phyloP scores from a whole-genome alignment of 2,113 vertebrate species.

The Triplophysa dalaica region DNA sequence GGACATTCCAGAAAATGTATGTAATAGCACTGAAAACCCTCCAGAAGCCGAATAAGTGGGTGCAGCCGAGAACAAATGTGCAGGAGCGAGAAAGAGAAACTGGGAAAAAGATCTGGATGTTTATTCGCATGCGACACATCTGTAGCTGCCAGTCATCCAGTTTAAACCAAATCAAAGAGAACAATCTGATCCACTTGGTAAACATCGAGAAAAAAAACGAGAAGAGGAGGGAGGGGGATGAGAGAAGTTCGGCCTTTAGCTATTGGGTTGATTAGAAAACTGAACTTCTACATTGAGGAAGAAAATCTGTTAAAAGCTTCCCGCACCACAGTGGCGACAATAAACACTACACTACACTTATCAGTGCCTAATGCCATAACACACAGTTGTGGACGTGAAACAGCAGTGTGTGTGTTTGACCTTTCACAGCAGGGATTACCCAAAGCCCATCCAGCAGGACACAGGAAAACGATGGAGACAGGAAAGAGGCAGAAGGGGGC shows the following conservation, averaged over 20 bases:
- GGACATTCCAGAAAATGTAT: conserved; percentile 30
- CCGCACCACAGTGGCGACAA: background rate
- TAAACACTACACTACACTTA: background rate
- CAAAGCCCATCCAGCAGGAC: conserved; percentile 21
- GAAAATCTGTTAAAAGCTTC: background rate
- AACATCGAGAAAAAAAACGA: background rate
- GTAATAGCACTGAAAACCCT: background rate
- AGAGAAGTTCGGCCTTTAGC: background rate
- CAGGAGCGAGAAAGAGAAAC: background rate
- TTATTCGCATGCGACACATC: conserved; percentile 24
- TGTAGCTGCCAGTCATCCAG: conserved; percentile 13
- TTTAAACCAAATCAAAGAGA: background rate
- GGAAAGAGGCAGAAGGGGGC: background rate
- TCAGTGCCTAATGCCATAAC: background rate
- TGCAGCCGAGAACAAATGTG: background rate
- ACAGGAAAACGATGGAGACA: background rate
- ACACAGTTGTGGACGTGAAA: background rate
- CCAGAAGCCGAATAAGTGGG: background rate
- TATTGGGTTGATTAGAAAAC: background rate
- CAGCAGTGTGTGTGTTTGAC: conserved; percentile 4
- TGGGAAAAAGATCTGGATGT: background rate
- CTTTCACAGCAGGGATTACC: conserved; percentile 28
- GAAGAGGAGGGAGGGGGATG: background rate
- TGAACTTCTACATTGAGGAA: background rate
- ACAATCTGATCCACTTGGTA: background rate